Base-by-base conservation (phyloP, 1,140 invertebrate species). In the Rhagoletis pomonella region DNA sequence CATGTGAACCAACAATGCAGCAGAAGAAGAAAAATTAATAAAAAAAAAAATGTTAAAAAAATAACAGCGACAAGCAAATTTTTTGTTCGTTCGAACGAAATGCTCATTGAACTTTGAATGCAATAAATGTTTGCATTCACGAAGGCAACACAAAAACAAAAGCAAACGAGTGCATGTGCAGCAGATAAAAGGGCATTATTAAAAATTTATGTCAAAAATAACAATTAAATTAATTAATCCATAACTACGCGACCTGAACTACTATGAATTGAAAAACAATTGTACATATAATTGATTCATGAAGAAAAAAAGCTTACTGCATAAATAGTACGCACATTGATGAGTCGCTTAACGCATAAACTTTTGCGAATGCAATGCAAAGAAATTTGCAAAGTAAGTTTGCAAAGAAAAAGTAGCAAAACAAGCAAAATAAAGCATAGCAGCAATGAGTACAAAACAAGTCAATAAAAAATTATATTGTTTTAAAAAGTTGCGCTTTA, bases 201-300 rank as follows among this genome's bases (percentile, higher is more conserved):
- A 7, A 29, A 9, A 55, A 58, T 81, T 81, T 81, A 81, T 81
- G 44, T 7, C 6, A 29, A 55, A 47, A 81, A 81, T 81, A 55
- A 58, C 73, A 81, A 81, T 81, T 81, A 81, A 81, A 81, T 81
- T 81, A 55, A 81, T 81, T 55, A 81, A 81, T 19, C 44, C 44
- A 81, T 81, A 55, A 44, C 67, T 81, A 19, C 44, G 47, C 7
- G 47, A 81, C 47, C 6, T 55, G 17, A 17, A 50, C 29, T 29
- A 29, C 29, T n/a, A 81, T 81, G n/a, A 55, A 55, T 81, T 29
- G 47, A 81, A 81, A 55, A 55, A 19, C 73, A 81, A 81, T 81
- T 81, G n/a, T 73, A 29, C 29, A 29, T 29, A 47, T 12, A 73
- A 58, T 47, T 55, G 47, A 73, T 19, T 12, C 69, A n/a, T n/a